A percentile compares a stretch with the other conserved stretches of the same genome.
phyloP scores from a whole-genome alignment of 2,113 vertebrate species.

The Plecturocebus donacophilus region DNA sequence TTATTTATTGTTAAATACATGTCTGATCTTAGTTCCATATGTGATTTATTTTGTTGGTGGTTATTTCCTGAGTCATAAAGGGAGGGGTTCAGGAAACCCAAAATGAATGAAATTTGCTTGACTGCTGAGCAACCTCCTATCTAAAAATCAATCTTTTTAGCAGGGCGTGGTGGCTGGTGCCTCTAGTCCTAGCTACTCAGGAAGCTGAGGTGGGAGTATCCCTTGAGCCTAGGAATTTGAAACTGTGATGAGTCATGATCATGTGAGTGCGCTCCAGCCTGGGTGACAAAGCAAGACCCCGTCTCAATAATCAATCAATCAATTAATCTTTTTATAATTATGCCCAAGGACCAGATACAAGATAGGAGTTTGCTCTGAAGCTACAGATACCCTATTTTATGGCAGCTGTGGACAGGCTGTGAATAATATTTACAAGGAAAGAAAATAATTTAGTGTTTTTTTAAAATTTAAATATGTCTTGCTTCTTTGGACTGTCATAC shows the following conservation, averaged over 20 bases:
- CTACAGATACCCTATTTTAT: background rate
- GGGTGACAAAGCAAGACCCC: no score
- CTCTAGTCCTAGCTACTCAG: background rate
- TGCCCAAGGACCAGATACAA: background rate
- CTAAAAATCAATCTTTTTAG: background rate
- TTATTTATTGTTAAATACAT: conserved; percentile 1
- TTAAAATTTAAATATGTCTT: no score
- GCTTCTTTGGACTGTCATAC: no score
- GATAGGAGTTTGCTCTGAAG: background rate
- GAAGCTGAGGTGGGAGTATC: background rate
- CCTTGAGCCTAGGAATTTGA: background rate
- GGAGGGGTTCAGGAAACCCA: background rate
- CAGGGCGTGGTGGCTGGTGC: background rate
- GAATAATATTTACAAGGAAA: background rate
- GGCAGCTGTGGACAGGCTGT: background rate
- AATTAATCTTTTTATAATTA: background rate
- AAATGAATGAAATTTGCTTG: conserved; percentile 13
- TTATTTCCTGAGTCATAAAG: conserved; percentile 43
- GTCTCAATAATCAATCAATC: no score
- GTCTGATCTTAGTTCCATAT: background rate
- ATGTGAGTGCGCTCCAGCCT: no score
- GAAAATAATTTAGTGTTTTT: background rate
- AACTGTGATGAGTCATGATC: no score
- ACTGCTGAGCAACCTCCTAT: background rate
- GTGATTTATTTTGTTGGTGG: background rate